phyloP scores from a whole-genome alignment of 2,797 vertebrate genomes.

The Pipistrellus pygmaeus region DNA sequence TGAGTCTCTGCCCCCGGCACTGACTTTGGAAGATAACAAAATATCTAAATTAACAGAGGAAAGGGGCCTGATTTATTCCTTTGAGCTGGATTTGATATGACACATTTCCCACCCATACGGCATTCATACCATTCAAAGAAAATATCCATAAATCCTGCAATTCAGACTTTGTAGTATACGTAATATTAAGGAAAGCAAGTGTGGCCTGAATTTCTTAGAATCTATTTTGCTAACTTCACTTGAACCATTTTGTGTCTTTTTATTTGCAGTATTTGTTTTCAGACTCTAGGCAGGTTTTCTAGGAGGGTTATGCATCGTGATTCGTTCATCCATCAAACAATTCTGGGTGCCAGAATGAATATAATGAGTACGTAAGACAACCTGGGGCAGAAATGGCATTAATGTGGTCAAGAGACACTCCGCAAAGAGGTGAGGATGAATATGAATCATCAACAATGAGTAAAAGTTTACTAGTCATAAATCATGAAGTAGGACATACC shows the following conservation, averaged over 20 bases:
- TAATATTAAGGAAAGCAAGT: constrained; percentile 8
- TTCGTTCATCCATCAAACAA: constrained; percentile 58
- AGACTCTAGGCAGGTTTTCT: constrained; percentile 35
- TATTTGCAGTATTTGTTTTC: constrained; percentile 7
- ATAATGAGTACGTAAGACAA: constrained; percentile 13
- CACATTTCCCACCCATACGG: background rate
- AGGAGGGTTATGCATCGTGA: constrained; percentile 51
- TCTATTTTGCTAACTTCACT: background rate
- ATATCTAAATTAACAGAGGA: constrained; percentile 20
- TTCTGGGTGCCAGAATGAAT: constrained; percentile 25
- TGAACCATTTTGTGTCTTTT: background rate
- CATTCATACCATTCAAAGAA: constrained; percentile 34
- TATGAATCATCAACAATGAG: constrained; percentile 15
- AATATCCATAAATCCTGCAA: background rate
- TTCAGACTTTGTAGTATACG: constrained; percentile 4
- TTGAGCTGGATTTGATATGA: background rate
- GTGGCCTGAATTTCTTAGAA: background rate
- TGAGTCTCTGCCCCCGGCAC: too few relatives aligned
- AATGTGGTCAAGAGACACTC: constrained; percentile 18
- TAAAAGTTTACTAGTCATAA: background rate
- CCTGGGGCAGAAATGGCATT: constrained; percentile 31
- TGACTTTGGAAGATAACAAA: background rate
- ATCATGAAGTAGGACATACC: background rate
- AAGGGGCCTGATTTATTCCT: background rate
- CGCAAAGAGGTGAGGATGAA: background rate